These are phyloP conservation scores for Pachliopta kotzebuea DNA, from an alignment of 2,888 invertebrate genomes.

Conservation along the genomic window DNA sequence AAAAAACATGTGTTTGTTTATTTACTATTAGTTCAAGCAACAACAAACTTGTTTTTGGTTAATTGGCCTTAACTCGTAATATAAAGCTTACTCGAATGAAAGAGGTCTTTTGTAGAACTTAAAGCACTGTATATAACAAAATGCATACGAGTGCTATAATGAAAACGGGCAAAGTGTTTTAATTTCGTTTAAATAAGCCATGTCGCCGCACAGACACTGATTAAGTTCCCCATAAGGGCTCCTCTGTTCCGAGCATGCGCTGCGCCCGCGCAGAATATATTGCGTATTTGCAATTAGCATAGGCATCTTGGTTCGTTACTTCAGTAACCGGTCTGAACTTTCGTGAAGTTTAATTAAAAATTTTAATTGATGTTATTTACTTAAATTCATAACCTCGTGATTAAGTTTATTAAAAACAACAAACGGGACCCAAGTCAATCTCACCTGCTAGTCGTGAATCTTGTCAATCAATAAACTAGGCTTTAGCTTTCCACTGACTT, in stretches of 20 bases:
- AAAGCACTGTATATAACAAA: constrained; percentile 12
- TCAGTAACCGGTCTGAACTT: constrained; percentile 35
- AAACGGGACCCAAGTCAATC: too few species aligned
- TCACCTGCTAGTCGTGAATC: too few species aligned
- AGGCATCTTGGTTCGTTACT: constrained; percentile 58
- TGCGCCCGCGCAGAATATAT: constrained; percentile 40
- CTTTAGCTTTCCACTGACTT: too few species aligned
- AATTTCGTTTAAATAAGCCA: constrained; percentile 74
- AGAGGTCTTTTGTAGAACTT: constrained; percentile 17
- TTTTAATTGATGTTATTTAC: constrained; percentile 22
- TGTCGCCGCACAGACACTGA: constrained; percentile 70
- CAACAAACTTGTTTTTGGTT: not conserved
- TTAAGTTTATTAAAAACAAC: not conserved
- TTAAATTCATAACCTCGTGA: not conserved
- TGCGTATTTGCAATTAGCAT: constrained; percentile 62
- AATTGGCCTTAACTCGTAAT: not conserved
- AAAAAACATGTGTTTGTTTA: too few species aligned
- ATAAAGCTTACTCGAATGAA: constrained; percentile 6
- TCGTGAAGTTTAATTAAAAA: constrained; percentile 18
- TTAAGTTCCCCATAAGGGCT: constrained; percentile 64
- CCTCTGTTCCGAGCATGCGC: constrained; percentile 45
- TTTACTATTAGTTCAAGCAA: not conserved
- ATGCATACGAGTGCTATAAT: constrained; percentile 43
- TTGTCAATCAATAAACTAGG: too few species aligned
- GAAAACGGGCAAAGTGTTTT: constrained; percentile 55